phyloP scores from a whole-genome alignment of 2,113 vertebrate species.

The Meles meles region DNA sequence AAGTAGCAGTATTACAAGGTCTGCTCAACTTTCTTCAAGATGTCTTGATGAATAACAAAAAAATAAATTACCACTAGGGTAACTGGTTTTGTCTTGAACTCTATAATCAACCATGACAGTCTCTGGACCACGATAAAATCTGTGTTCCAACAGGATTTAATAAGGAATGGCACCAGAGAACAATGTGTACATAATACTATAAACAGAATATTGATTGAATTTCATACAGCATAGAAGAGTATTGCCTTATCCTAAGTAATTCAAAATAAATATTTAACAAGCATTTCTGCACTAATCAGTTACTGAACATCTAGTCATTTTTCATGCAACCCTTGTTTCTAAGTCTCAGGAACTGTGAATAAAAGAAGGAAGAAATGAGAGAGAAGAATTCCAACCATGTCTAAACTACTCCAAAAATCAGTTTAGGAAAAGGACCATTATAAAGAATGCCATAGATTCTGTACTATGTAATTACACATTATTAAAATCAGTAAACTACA shows the following conservation, averaged over 20 bases:
- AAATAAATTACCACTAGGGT: not conserved
- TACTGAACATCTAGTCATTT: slow-evolving; percentile 55
- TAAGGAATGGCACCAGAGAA: slow-evolving; percentile 58
- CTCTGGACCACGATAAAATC: slow-evolving; percentile 30
- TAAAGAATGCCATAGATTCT: not conserved
- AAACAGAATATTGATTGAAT: slow-evolving; percentile 71
- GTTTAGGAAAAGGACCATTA: not conserved
- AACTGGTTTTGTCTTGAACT: slow-evolving; percentile 30
- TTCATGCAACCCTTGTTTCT: slow-evolving; percentile 35
- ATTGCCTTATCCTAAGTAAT: slow-evolving; percentile 50
- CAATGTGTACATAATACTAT: slow-evolving; percentile 59
- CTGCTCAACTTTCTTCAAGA: slow-evolving; percentile 5
- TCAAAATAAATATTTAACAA: slow-evolving; percentile 76
- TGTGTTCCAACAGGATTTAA: slow-evolving; percentile 57
- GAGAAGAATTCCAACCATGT: slow-evolving; percentile 8
- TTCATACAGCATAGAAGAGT: slow-evolving; percentile 11
- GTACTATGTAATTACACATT: not conserved
- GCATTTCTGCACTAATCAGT: slow-evolving; percentile 62
- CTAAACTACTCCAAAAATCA: slow-evolving; percentile 26
- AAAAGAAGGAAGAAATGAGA: slow-evolving; percentile 37
- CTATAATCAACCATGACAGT: not conserved
- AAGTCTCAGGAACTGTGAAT: slow-evolving; percentile 41
- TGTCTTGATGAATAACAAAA: slow-evolving; percentile 7
- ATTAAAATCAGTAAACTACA: slow-evolving; percentile 35
- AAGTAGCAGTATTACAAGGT: not conserved